Evolutionary conservation across 2,797 vertebrate species (phyloP).

Genomic region (Tapirus indicus): DNA sequence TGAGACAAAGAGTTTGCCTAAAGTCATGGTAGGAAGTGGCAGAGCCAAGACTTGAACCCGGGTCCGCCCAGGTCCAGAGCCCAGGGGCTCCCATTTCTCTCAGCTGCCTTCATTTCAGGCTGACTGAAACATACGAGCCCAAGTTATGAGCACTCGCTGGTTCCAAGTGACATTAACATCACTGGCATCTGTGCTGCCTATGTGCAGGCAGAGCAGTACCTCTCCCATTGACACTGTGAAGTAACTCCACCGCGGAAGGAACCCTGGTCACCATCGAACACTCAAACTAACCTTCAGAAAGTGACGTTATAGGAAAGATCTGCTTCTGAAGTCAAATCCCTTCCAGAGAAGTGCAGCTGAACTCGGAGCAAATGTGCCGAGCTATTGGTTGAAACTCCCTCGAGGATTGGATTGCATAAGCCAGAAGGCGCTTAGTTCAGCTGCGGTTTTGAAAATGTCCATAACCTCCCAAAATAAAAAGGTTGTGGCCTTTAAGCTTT

Average conservation of each 20-base stretch:
- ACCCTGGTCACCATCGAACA: neutral
- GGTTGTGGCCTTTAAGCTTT: constrained; percentile 36
- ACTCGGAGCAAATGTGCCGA: neutral
- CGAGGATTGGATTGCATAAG: constrained; percentile 30
- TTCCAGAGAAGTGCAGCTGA: constrained; percentile 56
- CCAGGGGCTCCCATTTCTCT: neutral
- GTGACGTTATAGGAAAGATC: neutral
- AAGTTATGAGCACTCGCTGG: neutral
- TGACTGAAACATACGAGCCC: neutral
- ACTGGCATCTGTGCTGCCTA: neutral
- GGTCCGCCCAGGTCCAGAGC: neutral
- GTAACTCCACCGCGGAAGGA: constrained; percentile 5
- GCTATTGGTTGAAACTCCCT: neutral
- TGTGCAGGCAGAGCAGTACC: neutral
- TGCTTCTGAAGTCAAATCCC: constrained; percentile 54
- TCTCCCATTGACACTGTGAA: neutral
- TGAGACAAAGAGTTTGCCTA: neutral
- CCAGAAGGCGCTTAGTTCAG: constrained; percentile 12
- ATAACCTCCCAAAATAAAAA: constrained; percentile 30
- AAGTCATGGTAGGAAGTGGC: neutral
- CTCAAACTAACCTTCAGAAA: constrained; percentile 44
- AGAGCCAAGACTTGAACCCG: neutral
- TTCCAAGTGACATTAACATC: neutral
- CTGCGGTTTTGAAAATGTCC: constrained; percentile 52
- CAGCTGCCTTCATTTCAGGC: neutral